phyloP scores from a whole-genome alignment of 2,113 vertebrate species.

The Chrysochloris asiatica region DNA sequence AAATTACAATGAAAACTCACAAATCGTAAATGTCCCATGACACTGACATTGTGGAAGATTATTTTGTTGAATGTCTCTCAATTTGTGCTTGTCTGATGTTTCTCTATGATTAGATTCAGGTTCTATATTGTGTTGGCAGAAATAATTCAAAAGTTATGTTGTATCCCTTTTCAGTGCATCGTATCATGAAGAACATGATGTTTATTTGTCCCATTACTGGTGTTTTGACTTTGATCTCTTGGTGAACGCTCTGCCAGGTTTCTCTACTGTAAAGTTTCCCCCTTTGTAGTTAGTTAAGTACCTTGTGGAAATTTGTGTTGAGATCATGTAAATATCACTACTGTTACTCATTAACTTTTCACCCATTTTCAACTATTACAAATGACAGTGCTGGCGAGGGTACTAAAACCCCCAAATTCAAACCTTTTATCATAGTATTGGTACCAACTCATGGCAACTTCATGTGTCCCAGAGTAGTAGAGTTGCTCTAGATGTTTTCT shows the following conservation, averaged over 20 bases:
- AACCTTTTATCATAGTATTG: not conserved
- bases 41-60: conserved; percentile 4
- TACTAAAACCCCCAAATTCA: not conserved
- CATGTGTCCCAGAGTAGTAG: not conserved
- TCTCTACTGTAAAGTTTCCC: conserved; percentile 17
- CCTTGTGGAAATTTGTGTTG: conserved; percentile 39
- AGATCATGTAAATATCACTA: not conserved
- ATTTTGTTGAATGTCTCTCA: conserved; percentile 36
- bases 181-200: not conserved
- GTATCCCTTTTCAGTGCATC: not conserved
- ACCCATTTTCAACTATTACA: not conserved
- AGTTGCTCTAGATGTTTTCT: not conserved
- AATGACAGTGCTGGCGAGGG: not conserved
- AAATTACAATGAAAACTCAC: not conserved
- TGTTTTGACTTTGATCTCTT: conserved; percentile 11
- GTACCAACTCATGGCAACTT: not conserved
- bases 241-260: not conserved
- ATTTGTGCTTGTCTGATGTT: not conserved
- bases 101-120: not conserved
- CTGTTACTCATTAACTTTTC: conserved; percentile 19
- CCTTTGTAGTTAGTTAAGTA: conserved; percentile 34
- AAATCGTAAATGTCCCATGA: not conserved
- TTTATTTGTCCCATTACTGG: not conserved
- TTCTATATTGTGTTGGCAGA: not conserved
- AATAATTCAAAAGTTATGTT: not conserved